A percentile compares a stretch with the other conserved stretches of the same genome.
Conservation (phyloP, 2,797 vertebrate species). For the Chloroceryle amazona region DNA sequence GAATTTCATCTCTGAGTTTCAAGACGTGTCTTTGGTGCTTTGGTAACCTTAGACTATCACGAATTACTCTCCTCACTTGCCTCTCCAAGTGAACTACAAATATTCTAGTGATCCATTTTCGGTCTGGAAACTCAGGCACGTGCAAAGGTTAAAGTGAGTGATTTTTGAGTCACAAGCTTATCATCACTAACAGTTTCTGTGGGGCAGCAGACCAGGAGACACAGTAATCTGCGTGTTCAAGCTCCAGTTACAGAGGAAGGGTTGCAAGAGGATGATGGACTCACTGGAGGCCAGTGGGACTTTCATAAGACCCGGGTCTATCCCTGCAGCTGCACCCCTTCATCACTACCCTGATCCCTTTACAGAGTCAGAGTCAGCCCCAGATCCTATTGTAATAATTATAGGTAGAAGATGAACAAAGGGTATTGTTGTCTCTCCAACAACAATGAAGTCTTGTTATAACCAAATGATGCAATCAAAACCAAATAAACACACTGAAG, state of each 20-base stretch:
- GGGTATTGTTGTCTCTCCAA: background rate
- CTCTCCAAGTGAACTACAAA: background rate
- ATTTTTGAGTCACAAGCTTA: background rate
- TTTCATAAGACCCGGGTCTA: background rate
- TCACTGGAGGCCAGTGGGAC: background rate
- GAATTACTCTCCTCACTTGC: background rate
- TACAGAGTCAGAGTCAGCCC: background rate
- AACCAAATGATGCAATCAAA: background rate
- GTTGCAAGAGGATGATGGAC: background rate
- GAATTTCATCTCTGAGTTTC: background rate
- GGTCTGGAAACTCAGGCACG: background rate
- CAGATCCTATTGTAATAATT: background rate
- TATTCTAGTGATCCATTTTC: background rate
- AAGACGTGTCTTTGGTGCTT: accelerated
- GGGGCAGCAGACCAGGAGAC: background rate
- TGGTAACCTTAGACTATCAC: background rate
- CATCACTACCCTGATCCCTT: background rate
- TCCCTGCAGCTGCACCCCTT: background rate
- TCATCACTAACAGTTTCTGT: background rate
- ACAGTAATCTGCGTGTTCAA: background rate
- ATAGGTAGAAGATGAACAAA: background rate
- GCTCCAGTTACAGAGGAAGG: background rate
- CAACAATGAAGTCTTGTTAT: background rate
- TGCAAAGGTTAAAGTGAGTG: background rate
- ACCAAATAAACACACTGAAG: background rate